These are phyloP conservation scores for Idaea biselata DNA, from an alignment of 2,888 invertebrate genomes.

Conservation along the genomic window DNA sequence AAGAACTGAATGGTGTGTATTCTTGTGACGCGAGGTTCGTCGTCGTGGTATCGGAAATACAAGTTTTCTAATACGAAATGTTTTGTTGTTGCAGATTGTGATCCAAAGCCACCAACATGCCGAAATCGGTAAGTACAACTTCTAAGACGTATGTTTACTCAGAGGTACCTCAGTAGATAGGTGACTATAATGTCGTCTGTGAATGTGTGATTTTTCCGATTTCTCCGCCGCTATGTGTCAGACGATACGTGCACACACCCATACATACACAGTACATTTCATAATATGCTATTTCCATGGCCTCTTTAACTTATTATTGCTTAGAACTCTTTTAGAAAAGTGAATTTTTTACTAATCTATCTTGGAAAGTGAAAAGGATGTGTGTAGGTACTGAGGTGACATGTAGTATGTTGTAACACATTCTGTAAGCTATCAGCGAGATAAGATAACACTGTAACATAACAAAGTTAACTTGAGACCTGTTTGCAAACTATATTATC, in stretches of 20 bases:
- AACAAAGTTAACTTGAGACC: too few species aligned
- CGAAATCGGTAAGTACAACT: slow-evolving; percentile 82
- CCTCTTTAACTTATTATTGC: neutral
- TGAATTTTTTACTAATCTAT: neutral
- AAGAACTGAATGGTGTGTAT: neutral
- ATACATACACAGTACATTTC: slow-evolving; percentile 32
- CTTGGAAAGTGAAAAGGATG: neutral
- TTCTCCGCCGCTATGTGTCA: slow-evolving; percentile 69
- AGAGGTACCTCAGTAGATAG: slow-evolving; percentile 8
- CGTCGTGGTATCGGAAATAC: slow-evolving; percentile 43
- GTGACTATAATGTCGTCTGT: slow-evolving; percentile 14
- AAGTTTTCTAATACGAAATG: slow-evolving; percentile 46
- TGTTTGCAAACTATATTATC: too few species aligned
- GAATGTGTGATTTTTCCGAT: slow-evolving; percentile 53
- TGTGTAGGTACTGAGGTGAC: neutral
- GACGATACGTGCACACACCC: slow-evolving; percentile 47
- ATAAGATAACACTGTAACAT: neutral
- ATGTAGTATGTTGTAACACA: neutral
- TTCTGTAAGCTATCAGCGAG: neutral
- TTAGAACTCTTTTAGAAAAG: neutral
- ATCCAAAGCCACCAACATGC: slow-evolving; percentile 80
- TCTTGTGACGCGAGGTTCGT: slow-evolving; percentile 53
- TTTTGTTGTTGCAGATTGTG: slow-evolving; percentile 70
- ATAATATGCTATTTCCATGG: neutral
- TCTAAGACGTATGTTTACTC: slow-evolving; percentile 27